Percentiles rank a stretch among this genome's conserved stretches.
Evolutionary conservation across 2,888 invertebrate genomes (phyloP).

Genomic region (Agonum fuliginosum): DNA sequence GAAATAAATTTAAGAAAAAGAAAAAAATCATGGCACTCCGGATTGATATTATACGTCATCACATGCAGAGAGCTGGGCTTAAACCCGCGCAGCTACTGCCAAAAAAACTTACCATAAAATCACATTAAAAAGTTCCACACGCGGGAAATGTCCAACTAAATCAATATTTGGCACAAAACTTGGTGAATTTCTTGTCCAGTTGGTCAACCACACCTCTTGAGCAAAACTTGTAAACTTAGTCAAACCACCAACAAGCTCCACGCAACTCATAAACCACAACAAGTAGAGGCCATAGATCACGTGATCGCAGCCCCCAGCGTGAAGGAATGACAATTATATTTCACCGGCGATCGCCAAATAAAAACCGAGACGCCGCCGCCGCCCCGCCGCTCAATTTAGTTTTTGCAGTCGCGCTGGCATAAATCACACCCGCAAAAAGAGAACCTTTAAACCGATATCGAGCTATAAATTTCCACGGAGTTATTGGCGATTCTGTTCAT

Average conservation of each 20-base stretch:
- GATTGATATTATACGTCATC: too few species aligned
- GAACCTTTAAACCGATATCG: conserved; percentile 54
- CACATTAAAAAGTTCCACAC: conserved; percentile 3
- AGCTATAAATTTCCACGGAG: conserved; percentile 54
- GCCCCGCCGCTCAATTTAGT: conserved; percentile 50
- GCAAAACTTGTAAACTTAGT: conserved; percentile 25
- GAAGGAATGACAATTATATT: conserved; percentile 45
- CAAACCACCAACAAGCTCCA: neutral
- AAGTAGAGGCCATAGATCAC: conserved; percentile 4
- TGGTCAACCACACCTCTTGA: conserved; percentile 28
- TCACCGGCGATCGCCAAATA: conserved; percentile 41
- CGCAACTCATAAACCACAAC: conserved; percentile 19
- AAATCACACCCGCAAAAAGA: conserved; percentile 50
- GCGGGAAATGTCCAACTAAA: conserved; percentile 14
- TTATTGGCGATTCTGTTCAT: conserved; percentile 53
- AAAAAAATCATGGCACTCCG: too few species aligned
- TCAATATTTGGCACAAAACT: conserved; percentile 34
- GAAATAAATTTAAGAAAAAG: too few species aligned
- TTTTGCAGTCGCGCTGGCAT: conserved; percentile 37
- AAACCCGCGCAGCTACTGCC: too few species aligned
- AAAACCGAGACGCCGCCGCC: too few species aligned
- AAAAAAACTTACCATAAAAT: too few species aligned
- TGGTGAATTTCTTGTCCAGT: conserved; percentile 25
- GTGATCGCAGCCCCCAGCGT: conserved; percentile 8
- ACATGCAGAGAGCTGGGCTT: too few species aligned